A percentile compares a stretch with the other conserved stretches of the same genome.
phyloP scores from a whole-genome alignment of 1,140 invertebrate genomes.

The Drosophila orena region DNA sequence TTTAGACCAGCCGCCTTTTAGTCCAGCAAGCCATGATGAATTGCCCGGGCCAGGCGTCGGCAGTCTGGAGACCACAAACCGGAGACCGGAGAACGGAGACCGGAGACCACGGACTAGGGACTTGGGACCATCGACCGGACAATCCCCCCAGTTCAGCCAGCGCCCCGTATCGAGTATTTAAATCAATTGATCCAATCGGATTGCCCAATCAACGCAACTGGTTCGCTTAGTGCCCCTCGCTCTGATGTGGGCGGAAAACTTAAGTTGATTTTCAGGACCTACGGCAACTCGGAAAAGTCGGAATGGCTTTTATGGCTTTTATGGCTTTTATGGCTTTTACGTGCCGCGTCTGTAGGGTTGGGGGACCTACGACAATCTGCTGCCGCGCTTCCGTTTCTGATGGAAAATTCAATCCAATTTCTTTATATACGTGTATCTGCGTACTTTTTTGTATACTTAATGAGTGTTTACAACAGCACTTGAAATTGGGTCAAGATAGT shows the following conservation, averaged over 20 bases:
- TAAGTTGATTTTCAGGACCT: conserved; percentile 34
- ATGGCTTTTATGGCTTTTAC: conserved; percentile 3
- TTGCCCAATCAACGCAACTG: conserved; percentile 29
- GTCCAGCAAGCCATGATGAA: conserved; percentile 39
- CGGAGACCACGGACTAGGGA: conserved; percentile 21
- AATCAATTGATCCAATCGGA: conserved; percentile 42
- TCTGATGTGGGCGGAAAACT: conserved; percentile 26
- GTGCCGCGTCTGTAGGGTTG: neutral
- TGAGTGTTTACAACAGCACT: conserved; percentile 49
- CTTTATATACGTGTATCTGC: neutral
- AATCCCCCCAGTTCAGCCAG: neutral
- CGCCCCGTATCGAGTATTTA: neutral
- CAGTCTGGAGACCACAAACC: conserved; percentile 2
- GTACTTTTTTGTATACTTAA: conserved; percentile 18
- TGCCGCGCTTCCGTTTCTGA: conserved; percentile 5
- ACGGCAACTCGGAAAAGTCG: conserved; percentile 31
- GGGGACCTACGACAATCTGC: conserved; percentile 45
- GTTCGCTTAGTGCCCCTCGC: conserved; percentile 25
- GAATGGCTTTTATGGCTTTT: conserved; percentile 3
- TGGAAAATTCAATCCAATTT: conserved; percentile 18
- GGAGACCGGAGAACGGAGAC: conserved; percentile 17
- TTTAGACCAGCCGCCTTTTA: conserved; percentile 20
- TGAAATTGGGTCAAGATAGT: conserved; percentile 54
- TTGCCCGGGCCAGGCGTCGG: conserved; percentile 12
- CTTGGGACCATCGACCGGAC: conserved; percentile 41